Conservation (phyloP, 2,113 vertebrate species). For the Formicarius rufipectus region DNA sequence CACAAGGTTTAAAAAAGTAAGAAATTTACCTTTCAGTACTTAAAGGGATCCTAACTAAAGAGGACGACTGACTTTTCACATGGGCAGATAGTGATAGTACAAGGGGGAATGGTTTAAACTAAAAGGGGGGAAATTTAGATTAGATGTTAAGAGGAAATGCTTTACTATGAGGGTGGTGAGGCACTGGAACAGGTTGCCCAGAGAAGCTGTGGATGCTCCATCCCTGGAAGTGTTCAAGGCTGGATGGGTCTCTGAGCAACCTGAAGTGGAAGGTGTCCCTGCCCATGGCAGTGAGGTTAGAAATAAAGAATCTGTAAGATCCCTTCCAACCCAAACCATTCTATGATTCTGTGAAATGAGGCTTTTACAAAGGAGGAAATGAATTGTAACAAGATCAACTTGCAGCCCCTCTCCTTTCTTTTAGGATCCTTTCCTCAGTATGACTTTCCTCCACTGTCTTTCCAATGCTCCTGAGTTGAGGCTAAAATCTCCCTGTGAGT, state of each 20-base stretch:
- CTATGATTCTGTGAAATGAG: neutral
- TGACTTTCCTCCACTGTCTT: neutral
- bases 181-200: neutral
- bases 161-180: neutral
- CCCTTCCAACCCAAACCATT: neutral
- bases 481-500: neutral
- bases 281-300: neutral
- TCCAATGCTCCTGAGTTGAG: neutral
- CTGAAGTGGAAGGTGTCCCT: neutral
- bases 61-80: neutral
- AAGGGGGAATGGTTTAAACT: neutral
- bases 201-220: neutral
- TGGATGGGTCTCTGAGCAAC: neutral
- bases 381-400: neutral
- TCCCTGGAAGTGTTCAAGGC: neutral
- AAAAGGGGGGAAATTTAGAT: neutral
- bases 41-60: neutral
- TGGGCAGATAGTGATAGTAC: neutral
- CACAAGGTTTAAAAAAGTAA: neutral
- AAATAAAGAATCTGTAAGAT: neutral
- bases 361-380: neutral
- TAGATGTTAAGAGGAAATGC: neutral
- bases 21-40: neutral
- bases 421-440: neutral
- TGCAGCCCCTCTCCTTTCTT: neutral